These are phyloP conservation scores for Tholera decimalis DNA, from an alignment of 2,888 invertebrate species.

Conservation along the genomic window DNA sequence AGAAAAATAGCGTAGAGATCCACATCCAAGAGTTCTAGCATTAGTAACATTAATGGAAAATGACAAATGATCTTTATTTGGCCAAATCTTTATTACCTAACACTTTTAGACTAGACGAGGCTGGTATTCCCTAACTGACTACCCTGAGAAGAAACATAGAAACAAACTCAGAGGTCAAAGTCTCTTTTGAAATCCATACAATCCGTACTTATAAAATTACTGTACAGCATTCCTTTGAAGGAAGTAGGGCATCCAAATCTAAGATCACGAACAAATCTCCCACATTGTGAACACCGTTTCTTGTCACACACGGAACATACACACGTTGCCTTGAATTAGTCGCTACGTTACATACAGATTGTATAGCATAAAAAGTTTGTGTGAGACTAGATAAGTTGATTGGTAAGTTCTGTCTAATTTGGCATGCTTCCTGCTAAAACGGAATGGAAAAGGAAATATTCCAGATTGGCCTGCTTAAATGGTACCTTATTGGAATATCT, in stretches of 20 bases:
- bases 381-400: background rate
- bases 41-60: slow-evolving; percentile 32
- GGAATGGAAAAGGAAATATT: too few relatives aligned
- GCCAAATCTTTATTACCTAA: too few relatives aligned
- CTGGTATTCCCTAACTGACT: too few relatives aligned
- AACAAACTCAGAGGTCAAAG: too few relatives aligned
- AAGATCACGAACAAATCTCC: slow-evolving; percentile 78
- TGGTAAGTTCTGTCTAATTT: background rate
- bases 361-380: slow-evolving; percentile 7
- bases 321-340: slow-evolving; percentile 49
- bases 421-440: slow-evolving; percentile 3
- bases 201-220: too few relatives aligned
- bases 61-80: too few relatives aligned
- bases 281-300: slow-evolving; percentile 66
- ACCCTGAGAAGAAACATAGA: too few relatives aligned
- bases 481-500: too few relatives aligned
- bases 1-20: background rate
- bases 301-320: slow-evolving; percentile 60
- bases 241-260: slow-evolving; percentile 86
- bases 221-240: slow-evolving; percentile 71
- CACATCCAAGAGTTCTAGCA: slow-evolving; percentile 51
- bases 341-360: slow-evolving; percentile 26
- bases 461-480: too few relatives aligned
- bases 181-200: too few relatives aligned
- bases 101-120: too few relatives aligned